Base-by-base conservation (phyloP, 2,797 vertebrate genomes). In the Perodicticus potto region DNA sequence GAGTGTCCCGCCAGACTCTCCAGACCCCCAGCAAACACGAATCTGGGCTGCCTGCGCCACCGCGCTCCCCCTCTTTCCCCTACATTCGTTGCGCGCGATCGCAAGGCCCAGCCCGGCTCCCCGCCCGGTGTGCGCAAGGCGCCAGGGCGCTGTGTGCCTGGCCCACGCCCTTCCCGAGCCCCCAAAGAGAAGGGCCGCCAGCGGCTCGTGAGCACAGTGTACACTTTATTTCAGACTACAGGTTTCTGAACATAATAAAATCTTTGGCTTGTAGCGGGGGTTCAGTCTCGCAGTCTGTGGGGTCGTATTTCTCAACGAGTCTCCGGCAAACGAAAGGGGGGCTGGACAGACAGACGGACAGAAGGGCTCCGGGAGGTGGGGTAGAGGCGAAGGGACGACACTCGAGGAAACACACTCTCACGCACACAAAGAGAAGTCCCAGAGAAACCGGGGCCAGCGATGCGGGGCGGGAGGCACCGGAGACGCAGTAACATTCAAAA, bases 241-340 rank as follows among this genome's bases (percentile, higher is more conserved):
- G 98, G 98, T 98, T 98, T 99, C 99, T 99, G 99, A 99, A 99
- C 99, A 99, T 99, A 99, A 99, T 99, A 99, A 99, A 99, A 99
- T 99, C 99, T 99, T 99, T 99, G 99, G 99, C 99, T 99, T 99
- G 99, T 98, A 99, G 99, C 99, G 99, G 98, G 98, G 98, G 99
- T 98, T 99, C 98, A 98, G 99, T 98, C 98, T 98, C 98, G 98
- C 99, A 98, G 98, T 98, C 98, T 98, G 98, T 98, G 97, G 98
- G 96, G 97, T 98, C 95, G 97, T 98, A 97, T 97, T 94, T 98
- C 95, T 97, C 98, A 98, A 98, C 97, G 98, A 98, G 97, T 98
- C 94, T 96, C 94, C 97, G 96, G 98, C 97, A 98, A 98, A 97
- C 65, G 72, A 89, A 91, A 14, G 17, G 9, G 8, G 32, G 49